Evolutionary conservation across 1,140 invertebrate species (phyloP).

Genomic region (Neodiprion pinetum): DNA sequence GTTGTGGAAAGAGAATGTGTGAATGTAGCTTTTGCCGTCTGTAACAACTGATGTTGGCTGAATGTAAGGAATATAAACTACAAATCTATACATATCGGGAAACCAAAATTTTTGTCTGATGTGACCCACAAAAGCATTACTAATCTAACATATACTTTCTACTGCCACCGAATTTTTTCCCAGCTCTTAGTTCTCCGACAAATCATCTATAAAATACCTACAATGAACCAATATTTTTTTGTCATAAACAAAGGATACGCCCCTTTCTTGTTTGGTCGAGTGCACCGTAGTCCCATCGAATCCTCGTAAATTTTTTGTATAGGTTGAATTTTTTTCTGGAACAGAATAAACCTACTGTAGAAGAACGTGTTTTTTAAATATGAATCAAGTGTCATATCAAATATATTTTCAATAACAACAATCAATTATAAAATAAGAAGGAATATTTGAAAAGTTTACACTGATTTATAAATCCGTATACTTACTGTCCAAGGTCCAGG

Average conservation of each 20-base stretch:
- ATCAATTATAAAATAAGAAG: background rate
- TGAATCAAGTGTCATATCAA: too few relatives aligned
- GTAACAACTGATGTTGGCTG: constrained; percentile 9
- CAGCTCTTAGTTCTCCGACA: too few relatives aligned
- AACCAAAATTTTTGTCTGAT: background rate
- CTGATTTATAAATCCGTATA: background rate
- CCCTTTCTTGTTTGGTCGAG: constrained; percentile 15
- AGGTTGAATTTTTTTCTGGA: constrained; percentile 17
- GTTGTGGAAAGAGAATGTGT: constrained; percentile 10
- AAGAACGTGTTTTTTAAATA: background rate
- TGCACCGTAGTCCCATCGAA: constrained; percentile 21
- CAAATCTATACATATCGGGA: background rate
- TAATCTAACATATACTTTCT: too few relatives aligned
- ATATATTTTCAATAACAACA: too few relatives aligned
- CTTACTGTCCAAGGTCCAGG: background rate
- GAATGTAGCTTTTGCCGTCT: constrained; percentile 14
- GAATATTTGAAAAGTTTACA: background rate
- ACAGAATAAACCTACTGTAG: background rate
- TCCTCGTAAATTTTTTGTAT: constrained; percentile 20
- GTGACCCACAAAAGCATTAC: too few relatives aligned
- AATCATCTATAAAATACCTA: too few relatives aligned
- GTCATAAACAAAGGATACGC: constrained; percentile 12
- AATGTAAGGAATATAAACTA: background rate
- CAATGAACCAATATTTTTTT: too few relatives aligned
- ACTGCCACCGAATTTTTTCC: too few relatives aligned